Evolutionary conservation across 2,113 vertebrate genomes (phyloP), one percentile per base, ranked within the genome.

Genomic region (Cynocephalus volans): DNA sequence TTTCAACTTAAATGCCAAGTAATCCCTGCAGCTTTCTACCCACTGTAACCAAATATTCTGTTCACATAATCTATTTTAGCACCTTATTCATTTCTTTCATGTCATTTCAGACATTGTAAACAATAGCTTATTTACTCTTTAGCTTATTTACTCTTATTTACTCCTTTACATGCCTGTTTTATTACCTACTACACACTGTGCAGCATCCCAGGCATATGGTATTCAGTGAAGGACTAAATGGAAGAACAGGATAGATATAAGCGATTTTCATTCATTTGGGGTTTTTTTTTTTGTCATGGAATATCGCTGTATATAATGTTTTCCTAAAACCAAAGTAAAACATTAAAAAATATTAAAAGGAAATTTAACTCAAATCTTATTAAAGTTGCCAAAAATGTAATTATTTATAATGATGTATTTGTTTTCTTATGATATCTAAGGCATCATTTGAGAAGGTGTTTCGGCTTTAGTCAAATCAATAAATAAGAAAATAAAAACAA

Each of bases 311-410:
- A 52, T 41, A 75, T 69, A 75, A 69, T 31, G 15, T 26, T 80
- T 90, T 90, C 41, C 65, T 69, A 86, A 90, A 76, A 36, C 41
- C 26, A 56, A 86, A 67, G 23, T 54, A 77, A 83, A 96, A 50
- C 4, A 33, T 31, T 50, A 31, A 62, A 56, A 41, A 73, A 84
- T 17, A 73, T 12, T 33, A 73, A n/a, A 75, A 75, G 10, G 7
- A 79, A 48, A 73, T n/a, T 92, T 75, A 65, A 45, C 9, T 96
- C 52, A 56, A 76, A 92, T 80, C 24, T 41, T 45, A 65, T 89
- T 89, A 52, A 81, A 76, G 5, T 64, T 58, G 21, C 19, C 15
- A 36, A n/a, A 88, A 84, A 28, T 48, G 13, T 81, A 89, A 90
- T 19, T 85, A 33, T 3, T 86, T 18, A 45, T 76, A 77, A 48